phyloP scores from a whole-genome alignment of 2,888 invertebrate species.

The Dicyrtomina minuta region DNA sequence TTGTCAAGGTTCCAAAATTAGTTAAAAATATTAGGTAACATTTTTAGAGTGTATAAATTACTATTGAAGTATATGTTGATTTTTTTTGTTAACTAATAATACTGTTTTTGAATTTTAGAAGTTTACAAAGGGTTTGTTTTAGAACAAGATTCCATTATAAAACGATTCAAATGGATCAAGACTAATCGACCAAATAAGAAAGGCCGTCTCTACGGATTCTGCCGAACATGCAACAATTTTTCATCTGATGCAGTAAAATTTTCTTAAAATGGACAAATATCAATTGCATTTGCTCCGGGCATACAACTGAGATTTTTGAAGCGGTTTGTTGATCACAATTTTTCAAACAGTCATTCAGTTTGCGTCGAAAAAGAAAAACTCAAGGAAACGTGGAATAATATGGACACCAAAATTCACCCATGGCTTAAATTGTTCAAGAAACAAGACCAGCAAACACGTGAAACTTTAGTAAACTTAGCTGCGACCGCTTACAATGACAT shows the following conservation, averaged over 20 bases:
- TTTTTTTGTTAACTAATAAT: too few species aligned
- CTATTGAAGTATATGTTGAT: too few species aligned
- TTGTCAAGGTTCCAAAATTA: too few species aligned
- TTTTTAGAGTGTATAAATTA: too few species aligned
- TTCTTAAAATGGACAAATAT: not conserved
- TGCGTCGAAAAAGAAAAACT: not conserved
- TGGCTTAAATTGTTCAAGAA: not conserved
- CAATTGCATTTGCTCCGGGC: constrained; percentile 1
- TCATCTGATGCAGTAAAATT: not conserved
- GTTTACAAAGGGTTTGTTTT: too few species aligned
- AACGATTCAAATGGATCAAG: not conserved
- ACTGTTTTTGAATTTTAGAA: too few species aligned
- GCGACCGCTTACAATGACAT: not conserved
- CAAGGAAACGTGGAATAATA: not conserved
- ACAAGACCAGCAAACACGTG: not conserved
- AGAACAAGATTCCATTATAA: too few species aligned
- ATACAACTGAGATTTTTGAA: constrained; percentile 1
- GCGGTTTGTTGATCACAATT: not conserved
- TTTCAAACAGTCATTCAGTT: not conserved
- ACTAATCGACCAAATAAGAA: not conserved
- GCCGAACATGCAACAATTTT: not conserved
- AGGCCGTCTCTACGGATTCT: not conserved
- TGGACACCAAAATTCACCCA: not conserved
- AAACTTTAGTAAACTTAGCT: not conserved
- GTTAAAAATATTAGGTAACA: too few species aligned